A percentile compares a stretch with the other conserved stretches of the same genome.
Evolutionary conservation across 2,113 vertebrate species (phyloP).

Genomic region (Antechinus stuartii): DNA sequence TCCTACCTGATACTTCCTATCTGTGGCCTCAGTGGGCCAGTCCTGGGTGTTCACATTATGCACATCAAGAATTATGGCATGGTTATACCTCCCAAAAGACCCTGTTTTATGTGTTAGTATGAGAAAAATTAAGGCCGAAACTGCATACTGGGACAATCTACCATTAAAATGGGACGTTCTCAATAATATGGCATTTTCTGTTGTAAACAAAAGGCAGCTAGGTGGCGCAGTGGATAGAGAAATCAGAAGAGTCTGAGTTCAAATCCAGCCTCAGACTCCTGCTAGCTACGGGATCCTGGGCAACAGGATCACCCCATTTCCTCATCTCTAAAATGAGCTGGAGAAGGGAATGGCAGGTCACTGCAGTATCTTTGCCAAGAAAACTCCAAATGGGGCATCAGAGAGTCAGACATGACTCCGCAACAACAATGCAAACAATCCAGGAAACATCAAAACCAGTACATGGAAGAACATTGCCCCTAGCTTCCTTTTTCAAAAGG

Average conservation of each 20-base stretch:
- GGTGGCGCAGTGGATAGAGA: not conserved
- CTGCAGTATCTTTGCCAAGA: not conserved
- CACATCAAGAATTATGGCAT: slow-evolving; percentile 72
- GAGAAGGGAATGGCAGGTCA: not conserved
- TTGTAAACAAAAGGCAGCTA: fast-evolving
- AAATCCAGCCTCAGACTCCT: not conserved
- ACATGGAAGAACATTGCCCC: slow-evolving; percentile 68
- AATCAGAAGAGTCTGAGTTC: not conserved
- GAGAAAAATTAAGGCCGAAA: slow-evolving; percentile 94
- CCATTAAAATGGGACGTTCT: slow-evolving; percentile 92
- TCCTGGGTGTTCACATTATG: not conserved
- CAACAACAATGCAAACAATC: slow-evolving; percentile 80
- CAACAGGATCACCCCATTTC: not conserved
- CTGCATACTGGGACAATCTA: slow-evolving; percentile 96
- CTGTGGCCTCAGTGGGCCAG: not conserved
- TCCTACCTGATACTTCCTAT: not conserved
- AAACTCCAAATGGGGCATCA: not conserved
- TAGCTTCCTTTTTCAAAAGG: slow-evolving; percentile 57
- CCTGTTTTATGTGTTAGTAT: slow-evolving; percentile 89
- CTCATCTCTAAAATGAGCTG: not conserved
- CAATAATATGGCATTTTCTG: slow-evolving; percentile 87
- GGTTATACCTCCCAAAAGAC: slow-evolving; percentile 82
- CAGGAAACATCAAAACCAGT: slow-evolving; percentile 87
- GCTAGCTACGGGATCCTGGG: not conserved
- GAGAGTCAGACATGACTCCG: not conserved